Evolutionary conservation across 2,797 vertebrate species (phyloP).

Genomic region (Anguilla megastoma): DNA sequence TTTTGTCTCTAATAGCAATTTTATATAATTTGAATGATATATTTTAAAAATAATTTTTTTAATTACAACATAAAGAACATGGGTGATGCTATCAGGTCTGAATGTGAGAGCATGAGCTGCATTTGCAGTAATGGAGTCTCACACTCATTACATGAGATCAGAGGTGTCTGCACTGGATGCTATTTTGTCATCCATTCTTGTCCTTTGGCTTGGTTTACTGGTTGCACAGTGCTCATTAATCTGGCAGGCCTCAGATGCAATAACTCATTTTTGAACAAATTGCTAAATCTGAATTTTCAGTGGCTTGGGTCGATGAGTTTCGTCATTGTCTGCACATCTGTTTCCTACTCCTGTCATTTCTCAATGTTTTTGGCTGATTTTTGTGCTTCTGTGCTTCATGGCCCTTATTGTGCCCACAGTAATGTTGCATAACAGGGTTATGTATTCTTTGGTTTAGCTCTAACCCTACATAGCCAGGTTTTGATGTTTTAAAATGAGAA

Average conservation of each 20-base stretch:
- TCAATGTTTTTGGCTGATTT: not conserved
- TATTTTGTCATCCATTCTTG: conserved; percentile 14
- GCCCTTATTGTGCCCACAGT: not conserved
- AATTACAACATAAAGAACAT: too few relatives aligned
- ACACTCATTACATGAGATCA: not conserved
- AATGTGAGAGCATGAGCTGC: not conserved
- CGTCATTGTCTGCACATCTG: conserved; percentile 22
- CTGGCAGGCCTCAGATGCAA: conserved; percentile 10
- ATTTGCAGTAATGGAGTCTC: not conserved
- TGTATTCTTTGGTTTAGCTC: not conserved
- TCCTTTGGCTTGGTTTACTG: conserved; percentile 35
- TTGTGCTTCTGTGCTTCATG: not conserved
- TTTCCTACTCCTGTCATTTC: conserved; percentile 17
- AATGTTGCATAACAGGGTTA: conserved; percentile 3
- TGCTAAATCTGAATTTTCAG: conserved; percentile 21
- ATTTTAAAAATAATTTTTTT: too few relatives aligned
- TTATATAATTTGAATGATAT: not conserved
- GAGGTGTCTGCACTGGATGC: not conserved
- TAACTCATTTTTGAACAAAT: not conserved
- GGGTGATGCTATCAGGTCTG: not conserved
- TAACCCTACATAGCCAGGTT: not conserved
- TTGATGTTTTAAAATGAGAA: not conserved
- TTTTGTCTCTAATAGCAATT: not conserved
- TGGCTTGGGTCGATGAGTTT: conserved; percentile 1
- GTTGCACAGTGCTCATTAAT: conserved; percentile 18